Evolutionary conservation across 1,140 invertebrate genomes (phyloP), one percentile per base, ranked within the genome.

Genomic region (Gryllus bimaculatus): DNA sequence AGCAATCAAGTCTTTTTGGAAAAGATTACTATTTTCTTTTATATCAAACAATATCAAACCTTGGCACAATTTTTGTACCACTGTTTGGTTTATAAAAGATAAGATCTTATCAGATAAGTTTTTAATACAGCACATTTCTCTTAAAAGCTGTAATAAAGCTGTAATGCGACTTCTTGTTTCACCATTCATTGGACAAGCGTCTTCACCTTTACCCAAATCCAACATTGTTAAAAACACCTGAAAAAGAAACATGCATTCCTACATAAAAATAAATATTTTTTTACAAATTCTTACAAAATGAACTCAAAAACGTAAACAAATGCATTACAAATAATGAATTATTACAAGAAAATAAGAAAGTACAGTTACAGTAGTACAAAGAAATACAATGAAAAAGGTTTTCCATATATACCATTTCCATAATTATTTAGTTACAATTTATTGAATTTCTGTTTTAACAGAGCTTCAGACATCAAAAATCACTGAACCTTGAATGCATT

Each of bases 71-170:
- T 78, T 78, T 26, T 66, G 18, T 21, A 82, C 74, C 15, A 76
- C 21, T 79, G 47, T 49, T 12, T 75, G 73, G 18, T 79, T 75
- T 26, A 79, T 15, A 74, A 26, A 75, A 7, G 48, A 39, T 39
- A 74, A 18, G 18, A 79, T 54, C 47, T 73, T 79, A 10, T 79
- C 73, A n/a, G 75, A 18, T 20, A 79, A 21, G 26, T 47, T 26
- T 66, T 12, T 48, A 8, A 26, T 84, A 81, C 86, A 86, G 8
- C 86, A 81, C 81, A 89, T 84, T 81, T 86, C 86, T 81, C 86
- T 85, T 26, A 89, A 82, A 26, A 89, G 80, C 82, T 88, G 87
- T 81, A 89, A 85, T 7, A 89, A 80, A 74, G 88, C 87, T 79
- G 81, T 81, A 81, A 80, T 79, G 80, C 66, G 13, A 4, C 15